Base-by-base conservation (phyloP, 2,888 invertebrate species). In the Andrena marginata region DNA sequence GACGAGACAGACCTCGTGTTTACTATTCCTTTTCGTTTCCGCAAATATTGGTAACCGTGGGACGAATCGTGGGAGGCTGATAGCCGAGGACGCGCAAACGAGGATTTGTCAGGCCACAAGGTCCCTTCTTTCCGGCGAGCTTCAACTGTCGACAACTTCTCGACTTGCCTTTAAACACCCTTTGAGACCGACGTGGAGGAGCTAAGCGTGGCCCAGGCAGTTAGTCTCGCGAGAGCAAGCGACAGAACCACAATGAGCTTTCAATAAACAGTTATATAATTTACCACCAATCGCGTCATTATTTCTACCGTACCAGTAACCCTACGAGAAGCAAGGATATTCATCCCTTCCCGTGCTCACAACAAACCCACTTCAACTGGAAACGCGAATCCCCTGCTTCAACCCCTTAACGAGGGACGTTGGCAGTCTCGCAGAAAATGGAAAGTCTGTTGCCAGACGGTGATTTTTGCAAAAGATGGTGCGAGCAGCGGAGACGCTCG, bases 41-140 rank as follows among this genome's bases (percentile, higher is more conserved):
- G 86, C 87, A 91, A 91, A 90, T 91, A 91, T 90, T 91, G 85
- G 76, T 79, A 54, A 71, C 81, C 80, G 87, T 90, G 82, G 89
- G 88, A 88, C 78, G 84, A 80, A 75, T 86, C 85, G 89, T 90
- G 64, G 89, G 85, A 87, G 85, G 86, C 60, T 16, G 54, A 62
- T 31, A 51, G 63, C 48, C 20, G 29, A 54, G 31, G 62, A 59
- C 7, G 26, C 29, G 23, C 26, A 33, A 59, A 70, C 62, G 73
- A 62, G 49, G 62, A 74, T 71, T 49, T 64, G 76, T 79, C 77
- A 65, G 4, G 16, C 5, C 35, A 31, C 56, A 56, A 78, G 56
- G 54, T 77, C 71, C 35, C 26, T 35, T 63, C 68, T 62, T 69
- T 60, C 69, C 35, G 81, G 63, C 56, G 68, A 69, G 69, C 64